These are phyloP conservation scores for Sphaeramia orbicularis DNA, from an alignment of 2,797 vertebrate genomes.

Conservation along the genomic window DNA sequence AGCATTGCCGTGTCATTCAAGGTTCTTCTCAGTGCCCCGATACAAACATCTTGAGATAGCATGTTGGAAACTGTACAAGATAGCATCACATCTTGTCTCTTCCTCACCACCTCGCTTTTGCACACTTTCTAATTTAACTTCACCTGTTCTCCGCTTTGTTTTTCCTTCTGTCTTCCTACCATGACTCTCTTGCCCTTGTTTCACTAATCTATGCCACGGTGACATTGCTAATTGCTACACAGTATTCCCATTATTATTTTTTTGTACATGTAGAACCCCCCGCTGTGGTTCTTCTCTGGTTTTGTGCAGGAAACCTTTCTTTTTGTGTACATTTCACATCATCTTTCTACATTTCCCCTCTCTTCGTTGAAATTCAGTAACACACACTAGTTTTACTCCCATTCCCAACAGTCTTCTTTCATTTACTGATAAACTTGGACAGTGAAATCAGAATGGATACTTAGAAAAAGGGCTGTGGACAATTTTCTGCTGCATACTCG, in stretches of 20 bases:
- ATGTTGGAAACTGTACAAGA: conserved; percentile 41
- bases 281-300: background rate
- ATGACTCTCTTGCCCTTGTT: background rate
- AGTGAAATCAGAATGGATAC: conserved; percentile 2
- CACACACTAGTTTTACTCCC: conserved; percentile 1
- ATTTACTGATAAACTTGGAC: background rate
- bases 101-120: conserved; percentile 26
- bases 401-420: background rate
- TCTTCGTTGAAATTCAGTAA: conserved; percentile 24
- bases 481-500: conserved; percentile 8
- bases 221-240: background rate
- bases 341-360: background rate
- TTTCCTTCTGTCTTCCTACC: conserved; percentile 8
- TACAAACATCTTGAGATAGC: conserved; percentile 65
- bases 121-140: conserved; percentile 24
- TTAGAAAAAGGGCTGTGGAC: background rate
- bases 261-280: background rate
- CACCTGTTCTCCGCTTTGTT: conserved; percentile 18
- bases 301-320: background rate
- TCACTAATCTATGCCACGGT: background rate
- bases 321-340: conserved; percentile 2
- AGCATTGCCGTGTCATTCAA: conserved; percentile 65
- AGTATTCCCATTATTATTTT: background rate
- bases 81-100: conserved; percentile 42
- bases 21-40: conserved; percentile 56